Conservation (phyloP, 2,113 vertebrate species). For the Platysteira castanea region DNA sequence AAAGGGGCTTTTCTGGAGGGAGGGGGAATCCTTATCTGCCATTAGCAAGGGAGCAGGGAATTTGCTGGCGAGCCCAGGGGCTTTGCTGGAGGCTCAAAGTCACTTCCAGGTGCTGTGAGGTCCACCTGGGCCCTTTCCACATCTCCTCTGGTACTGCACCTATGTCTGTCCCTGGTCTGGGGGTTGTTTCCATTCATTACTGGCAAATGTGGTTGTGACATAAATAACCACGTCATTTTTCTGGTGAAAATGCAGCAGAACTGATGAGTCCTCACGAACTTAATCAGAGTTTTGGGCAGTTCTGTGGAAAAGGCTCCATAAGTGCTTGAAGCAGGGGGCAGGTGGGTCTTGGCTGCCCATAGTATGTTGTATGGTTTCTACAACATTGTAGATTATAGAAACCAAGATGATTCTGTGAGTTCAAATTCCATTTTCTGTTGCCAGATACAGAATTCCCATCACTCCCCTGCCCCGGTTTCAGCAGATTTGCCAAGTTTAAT, state of each 20-base stretch:
- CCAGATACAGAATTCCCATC: background rate
- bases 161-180: background rate
- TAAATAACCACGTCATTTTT: background rate
- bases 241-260: background rate
- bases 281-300: no score
- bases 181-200: accelerated
- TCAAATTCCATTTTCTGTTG: background rate
- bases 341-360: background rate
- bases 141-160: background rate
- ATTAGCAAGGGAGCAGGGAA: background rate
- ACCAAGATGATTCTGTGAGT: background rate
- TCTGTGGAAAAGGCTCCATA: background rate
- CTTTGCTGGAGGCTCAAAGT: background rate
- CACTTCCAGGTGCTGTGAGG: background rate
- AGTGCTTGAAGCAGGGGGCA: accelerated
- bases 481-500: background rate
- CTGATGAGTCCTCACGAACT: background rate
- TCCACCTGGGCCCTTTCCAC: background rate
- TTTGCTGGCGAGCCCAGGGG: background rate
- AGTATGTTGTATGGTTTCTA: accelerated
- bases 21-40: background rate
- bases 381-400: no score
- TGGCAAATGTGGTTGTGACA: background rate
- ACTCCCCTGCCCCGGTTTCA: accelerated
- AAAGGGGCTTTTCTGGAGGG: background rate